Evolutionary conservation across 2,888 invertebrate genomes (phyloP).

Genomic region (Apomyelois bistriatella): DNA sequence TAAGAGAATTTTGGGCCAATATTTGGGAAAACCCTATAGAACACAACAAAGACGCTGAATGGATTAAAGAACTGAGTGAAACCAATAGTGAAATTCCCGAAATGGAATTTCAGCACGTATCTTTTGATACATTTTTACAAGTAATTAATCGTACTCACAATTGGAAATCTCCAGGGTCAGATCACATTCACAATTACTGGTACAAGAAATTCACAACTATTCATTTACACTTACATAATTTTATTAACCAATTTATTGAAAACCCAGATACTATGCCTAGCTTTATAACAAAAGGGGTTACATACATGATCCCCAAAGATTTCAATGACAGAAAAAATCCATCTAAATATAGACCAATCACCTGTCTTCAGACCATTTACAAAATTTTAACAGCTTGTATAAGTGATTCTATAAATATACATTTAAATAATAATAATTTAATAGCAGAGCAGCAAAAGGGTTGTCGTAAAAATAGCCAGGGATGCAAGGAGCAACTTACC

Average conservation of each 20-base stretch:
- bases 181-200: no score
- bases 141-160: neutral
- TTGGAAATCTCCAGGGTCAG: neutral
- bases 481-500: no score
- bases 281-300: neutral
- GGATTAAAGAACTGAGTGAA: neutral
- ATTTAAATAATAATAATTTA: no score
- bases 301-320: neutral
- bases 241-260: neutral
- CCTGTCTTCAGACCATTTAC: no score
- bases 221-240: neutral
- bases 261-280: neutral
- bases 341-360: no score
- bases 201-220: neutral
- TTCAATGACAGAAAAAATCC: no score
- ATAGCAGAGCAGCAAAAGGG: no score
- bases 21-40: neutral
- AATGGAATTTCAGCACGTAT: neutral
- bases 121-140: neutral
- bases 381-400: no score
- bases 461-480: no score
- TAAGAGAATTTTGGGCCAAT: neutral
- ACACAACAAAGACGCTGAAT: neutral
- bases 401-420: no score
- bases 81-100: neutral